These are phyloP conservation scores for Stegastes partitus DNA, from an alignment of 2,113 vertebrate species.

Conservation along the genomic window DNA sequence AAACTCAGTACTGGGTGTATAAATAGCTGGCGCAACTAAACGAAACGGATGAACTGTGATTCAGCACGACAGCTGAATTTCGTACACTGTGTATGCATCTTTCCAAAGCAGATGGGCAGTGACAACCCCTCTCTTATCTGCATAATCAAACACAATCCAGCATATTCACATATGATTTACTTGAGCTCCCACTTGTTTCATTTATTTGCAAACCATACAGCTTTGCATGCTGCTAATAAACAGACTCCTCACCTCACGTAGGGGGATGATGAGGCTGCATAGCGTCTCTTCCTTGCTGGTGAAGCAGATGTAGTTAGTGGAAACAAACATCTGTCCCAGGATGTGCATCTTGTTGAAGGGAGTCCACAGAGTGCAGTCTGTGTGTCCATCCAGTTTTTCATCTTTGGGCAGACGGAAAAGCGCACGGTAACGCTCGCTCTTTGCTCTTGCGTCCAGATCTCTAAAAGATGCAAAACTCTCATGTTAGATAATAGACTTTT, in stretches of 20 bases:
- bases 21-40: neutral
- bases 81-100: neutral
- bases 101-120: conserved; percentile 20
- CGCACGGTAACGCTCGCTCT: conserved; percentile 94
- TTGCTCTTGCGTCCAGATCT: conserved; percentile 96
- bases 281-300: conserved; percentile 95
- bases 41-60: conserved; percentile 3
- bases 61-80: conserved; percentile 22
- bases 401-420: conserved; percentile 97
- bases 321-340: conserved; percentile 98
- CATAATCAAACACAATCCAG: neutral
- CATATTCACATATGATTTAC: neutral
- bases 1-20: neutral
- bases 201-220: neutral
- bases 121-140: neutral
- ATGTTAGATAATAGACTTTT: conserved; percentile 1
- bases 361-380: conserved; percentile 98
- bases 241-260: conserved; percentile 88
- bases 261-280: conserved; percentile 97
- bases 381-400: conserved; percentile 97
- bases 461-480: conserved; percentile 71
- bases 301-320: conserved; percentile 99
- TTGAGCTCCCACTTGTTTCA: neutral
- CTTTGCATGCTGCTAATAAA: neutral
- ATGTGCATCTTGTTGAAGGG: conserved; percentile 99